Evolutionary conservation across 1,140 invertebrate genomes (phyloP), one percentile per base, ranked within the genome.

Genomic region (Proales similis): DNA sequence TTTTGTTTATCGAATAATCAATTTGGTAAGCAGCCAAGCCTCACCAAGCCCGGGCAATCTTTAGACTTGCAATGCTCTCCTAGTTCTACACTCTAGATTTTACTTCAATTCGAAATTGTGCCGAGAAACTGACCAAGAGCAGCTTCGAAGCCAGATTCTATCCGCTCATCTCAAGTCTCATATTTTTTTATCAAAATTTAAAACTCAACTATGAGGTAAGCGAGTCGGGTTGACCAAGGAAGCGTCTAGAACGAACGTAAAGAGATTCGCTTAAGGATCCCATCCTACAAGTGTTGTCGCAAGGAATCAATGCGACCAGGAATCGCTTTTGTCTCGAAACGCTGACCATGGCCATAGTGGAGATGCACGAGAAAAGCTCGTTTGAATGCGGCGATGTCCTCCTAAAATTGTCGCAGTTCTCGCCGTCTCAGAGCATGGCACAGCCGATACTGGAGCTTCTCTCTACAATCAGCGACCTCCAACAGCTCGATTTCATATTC

Each of bases 371-470:
- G 32, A 57, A 24, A 42, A 57, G 45, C 22, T 11, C 51, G 6
- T 42, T 3, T 57, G 36, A 57, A 57, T 57, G 51, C 32, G 36
- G 33, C 17, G 51, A 57, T 12, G 19, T 57, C 30, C 32, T 57
- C 26, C 22, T 57, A 19, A 57, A 57, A 57, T 57, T 57, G 22
- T 57, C 51, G 19, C 51, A 57, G 20, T 22, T 57, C 30, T 42
- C 51, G 11, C 32, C 51, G 19, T 57, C 51, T 24, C n/a, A 19
- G 32, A 42, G n/a, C 2, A 57, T 57, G 38, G 51, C 51, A 14
- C 51, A 57, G 17, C 51, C 51, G 19, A 57, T 57, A 26, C 22
- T 57, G 7, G 51, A 57, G 20, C 51, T 57, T 3, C 24, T 57
- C 14, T 57, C 51, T 2, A 57, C 51, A 42, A 42, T 57, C 3